Percentiles rank a stretch among this genome's conserved stretches.
phyloP scores from a whole-genome alignment of 2,888 invertebrate species.

The Aphidius colemani region DNA sequence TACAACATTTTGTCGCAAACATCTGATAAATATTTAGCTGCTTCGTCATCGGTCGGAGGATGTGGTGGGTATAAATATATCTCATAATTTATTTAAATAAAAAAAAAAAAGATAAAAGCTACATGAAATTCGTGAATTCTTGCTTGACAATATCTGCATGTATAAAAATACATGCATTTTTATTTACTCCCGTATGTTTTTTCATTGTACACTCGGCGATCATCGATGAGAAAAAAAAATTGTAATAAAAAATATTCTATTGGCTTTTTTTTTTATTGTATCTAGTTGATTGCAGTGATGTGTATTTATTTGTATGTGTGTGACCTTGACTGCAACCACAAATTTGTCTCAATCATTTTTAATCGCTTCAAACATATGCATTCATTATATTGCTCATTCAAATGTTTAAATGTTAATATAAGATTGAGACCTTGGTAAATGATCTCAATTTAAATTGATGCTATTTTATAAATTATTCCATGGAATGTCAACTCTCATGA shows the following conservation, averaged over 20 bases:
- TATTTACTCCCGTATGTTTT: no score
- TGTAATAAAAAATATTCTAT: neutral
- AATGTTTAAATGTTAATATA: constrained; percentile 10
- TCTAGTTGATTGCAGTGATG: neutral
- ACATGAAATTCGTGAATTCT: neutral
- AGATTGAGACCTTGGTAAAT: constrained; percentile 2
- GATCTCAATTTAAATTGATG: constrained; percentile 2
- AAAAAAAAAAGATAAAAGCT: constrained; percentile 35
- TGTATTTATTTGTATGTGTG: neutral
- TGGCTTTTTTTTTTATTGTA: neutral
- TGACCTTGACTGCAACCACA: constrained; percentile 7
- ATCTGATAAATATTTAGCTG: constrained; percentile 43
- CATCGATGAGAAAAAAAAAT: neutral
- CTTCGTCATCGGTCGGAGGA: constrained; percentile 39
- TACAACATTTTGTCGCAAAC: constrained; percentile 34
- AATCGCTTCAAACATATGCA: constrained; percentile 41
- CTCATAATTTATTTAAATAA: no score
- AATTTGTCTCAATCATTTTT: constrained; percentile 42
- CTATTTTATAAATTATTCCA: neutral
- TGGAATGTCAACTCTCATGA: no score
- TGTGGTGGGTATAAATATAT: constrained; percentile 11
- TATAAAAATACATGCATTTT: neutral
- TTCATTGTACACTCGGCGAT: no score
- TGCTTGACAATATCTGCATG: neutral
- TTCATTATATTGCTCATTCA: constrained; percentile 12